Percentiles rank a stretch among this genome's conserved stretches.
Evolutionary conservation across 2,113 vertebrate genomes (phyloP).

Genomic region (Ardeotis arabs): DNA sequence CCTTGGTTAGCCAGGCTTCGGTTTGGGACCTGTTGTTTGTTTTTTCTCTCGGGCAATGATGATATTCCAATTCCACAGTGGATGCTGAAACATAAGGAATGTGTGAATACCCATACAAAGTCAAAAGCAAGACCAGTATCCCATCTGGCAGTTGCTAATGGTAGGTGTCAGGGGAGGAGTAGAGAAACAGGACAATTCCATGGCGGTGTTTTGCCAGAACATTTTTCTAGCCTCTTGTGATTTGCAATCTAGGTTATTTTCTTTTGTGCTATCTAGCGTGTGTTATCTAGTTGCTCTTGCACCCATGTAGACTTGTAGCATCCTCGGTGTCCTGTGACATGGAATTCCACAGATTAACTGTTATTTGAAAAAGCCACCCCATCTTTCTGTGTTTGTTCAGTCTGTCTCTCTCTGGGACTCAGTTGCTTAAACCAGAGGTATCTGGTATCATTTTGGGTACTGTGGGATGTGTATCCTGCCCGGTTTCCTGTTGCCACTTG

Average conservation of each 20-base stretch:
- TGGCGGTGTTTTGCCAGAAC: not conserved
- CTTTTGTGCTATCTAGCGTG: not conserved
- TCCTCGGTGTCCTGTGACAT: not conserved
- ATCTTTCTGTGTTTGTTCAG: not conserved
- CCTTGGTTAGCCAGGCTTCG: not conserved
- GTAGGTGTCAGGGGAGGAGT: accelerated
- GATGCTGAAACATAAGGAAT: not conserved
- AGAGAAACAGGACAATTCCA: not conserved
- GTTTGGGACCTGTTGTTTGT: not conserved
- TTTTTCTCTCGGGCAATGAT: accelerated
- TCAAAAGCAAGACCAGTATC: not conserved
- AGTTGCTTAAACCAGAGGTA: not conserved
- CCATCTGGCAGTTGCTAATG: not conserved
- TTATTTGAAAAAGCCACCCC: not conserved
- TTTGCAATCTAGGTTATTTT: not conserved
- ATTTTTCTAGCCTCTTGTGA: not conserved
- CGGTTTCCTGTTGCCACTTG: not conserved
- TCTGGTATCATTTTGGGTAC: not conserved
- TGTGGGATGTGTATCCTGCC: not conserved
- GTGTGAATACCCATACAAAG: not conserved
- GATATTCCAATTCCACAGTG: not conserved
- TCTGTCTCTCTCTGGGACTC: not conserved
- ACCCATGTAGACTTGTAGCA: not conserved
- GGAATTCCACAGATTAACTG: not conserved
- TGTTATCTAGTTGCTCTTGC: not conserved